Evolutionary conservation across 1,140 invertebrate species (phyloP), one percentile per base, ranked within the genome.

Genomic region (Sitophilus oryzae): DNA sequence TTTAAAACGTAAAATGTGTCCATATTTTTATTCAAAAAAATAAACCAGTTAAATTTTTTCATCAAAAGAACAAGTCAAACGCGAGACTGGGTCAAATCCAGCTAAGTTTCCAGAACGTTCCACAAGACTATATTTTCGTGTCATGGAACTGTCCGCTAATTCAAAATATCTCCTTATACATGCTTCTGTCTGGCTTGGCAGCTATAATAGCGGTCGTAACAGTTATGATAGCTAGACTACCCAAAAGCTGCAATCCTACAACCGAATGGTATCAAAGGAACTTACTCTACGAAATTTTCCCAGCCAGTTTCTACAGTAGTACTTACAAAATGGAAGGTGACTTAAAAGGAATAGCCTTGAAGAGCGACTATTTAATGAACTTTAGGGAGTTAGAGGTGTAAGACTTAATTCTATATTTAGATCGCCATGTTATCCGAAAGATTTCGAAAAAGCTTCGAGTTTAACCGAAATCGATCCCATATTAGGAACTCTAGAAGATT

Each of bases 111-210:
- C 77, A 75, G 11, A 80, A 80, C 44, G 72, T 77, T 2, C 74
- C 77, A 0, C 77, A 79, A 53, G 76, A 82, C 63, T 81, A 80
- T 58, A 74, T 71, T 54, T 90, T 90, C 66, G 82, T 86, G 56
- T 82, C 81, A 43, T 90, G 87, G 87, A 89, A 89, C 67, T 90
- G 87, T 86, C 77, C 78, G 1, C 56, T 88, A 0, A 88, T 90
- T 54, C 73, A 86, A 45, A 84, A 84, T 66, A 73, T 81, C 23
- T 81, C 84, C 38, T 79, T 87, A 46, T 88, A 85, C 79, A 71
- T 82, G 4, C 79, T 86, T 35, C 68, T 88, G 41, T 85, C 85
- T 4, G 73, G 79, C 11, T 68, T 89, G 5, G 68, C 83, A 9
- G 84, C 81, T 2, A 85, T 85, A 69, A 71, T 85, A 41, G 83